A percentile compares a stretch with the other conserved stretches of the same genome.
These are phyloP conservation scores for Leptinotarsa lineolata DNA, from an alignment of 1,140 invertebrate genomes.

Conservation along the genomic window DNA sequence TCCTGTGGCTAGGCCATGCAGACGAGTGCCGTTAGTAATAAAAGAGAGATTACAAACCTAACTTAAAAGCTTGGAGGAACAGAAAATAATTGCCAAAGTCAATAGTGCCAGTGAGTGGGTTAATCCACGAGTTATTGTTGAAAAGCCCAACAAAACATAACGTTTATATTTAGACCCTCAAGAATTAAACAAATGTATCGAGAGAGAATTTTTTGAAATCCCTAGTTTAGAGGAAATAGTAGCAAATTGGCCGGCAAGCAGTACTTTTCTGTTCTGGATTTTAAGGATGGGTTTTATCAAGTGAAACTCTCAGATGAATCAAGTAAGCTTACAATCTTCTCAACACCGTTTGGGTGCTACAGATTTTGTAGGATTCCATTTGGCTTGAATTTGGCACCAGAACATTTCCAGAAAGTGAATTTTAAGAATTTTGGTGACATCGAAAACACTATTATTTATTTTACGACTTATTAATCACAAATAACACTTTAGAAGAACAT, in stretches of 20 bases:
- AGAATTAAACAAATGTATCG: constrained; percentile 28
- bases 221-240: constrained; percentile 52
- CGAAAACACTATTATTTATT: constrained; percentile 37
- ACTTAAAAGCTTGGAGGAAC: not conserved
- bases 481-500: constrained; percentile 39
- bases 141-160: constrained; percentile 25
- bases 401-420: constrained; percentile 37
- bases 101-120: not conserved
- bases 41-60: not conserved
- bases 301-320: constrained; percentile 36
- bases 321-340: constrained; percentile 46
- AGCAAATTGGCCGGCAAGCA: constrained; percentile 42
- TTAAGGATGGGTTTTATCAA: constrained; percentile 42
- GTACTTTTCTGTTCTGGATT: constrained; percentile 41
- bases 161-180: constrained; percentile 29
- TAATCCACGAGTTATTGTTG: constrained; percentile 24
- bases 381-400: constrained; percentile 35
- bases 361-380: constrained; percentile 44
- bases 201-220: constrained; percentile 29
- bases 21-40: constrained; percentile 8
- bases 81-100: not conserved
- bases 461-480: constrained; percentile 47
- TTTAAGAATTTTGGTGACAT: constrained; percentile 37
- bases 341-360: constrained; percentile 52
- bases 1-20: not conserved